Conservation (phyloP, 2,113 vertebrate genomes). For the Mastomys coucha region DNA sequence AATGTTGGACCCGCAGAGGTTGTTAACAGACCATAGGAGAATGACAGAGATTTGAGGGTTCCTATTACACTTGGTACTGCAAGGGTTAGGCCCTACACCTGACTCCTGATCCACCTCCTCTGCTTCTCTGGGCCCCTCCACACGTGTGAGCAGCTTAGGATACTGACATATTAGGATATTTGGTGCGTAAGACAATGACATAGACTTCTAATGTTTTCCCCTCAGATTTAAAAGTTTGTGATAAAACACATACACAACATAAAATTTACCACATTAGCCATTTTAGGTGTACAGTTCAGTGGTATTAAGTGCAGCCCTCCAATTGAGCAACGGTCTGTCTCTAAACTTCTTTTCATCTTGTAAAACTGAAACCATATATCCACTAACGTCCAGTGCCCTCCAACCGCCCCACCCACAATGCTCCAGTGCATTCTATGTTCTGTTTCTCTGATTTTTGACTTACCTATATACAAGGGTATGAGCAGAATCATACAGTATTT, state of each 20-base stretch:
- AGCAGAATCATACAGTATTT: no score
- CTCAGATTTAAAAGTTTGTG: background rate
- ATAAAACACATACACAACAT: background rate
- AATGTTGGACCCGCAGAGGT: constrained; percentile 39
- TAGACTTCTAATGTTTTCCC: background rate
- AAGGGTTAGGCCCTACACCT: background rate
- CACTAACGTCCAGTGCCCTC: background rate
- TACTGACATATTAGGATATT: background rate
- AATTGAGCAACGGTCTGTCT: background rate
- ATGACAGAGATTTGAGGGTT: background rate
- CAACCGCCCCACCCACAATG: fast-evolving
- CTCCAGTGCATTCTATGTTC: background rate
- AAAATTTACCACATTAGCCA: background rate
- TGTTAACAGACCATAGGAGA: constrained; percentile 45
- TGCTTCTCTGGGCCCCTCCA: background rate
- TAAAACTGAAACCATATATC: background rate
- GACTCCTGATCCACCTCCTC: fast-evolving
- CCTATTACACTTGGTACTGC: constrained; percentile 66
- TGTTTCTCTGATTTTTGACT: background rate
- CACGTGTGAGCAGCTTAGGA: fast-evolving
- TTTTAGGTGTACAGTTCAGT: background rate
- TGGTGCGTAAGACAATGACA: fast-evolving
- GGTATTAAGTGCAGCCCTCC: background rate
- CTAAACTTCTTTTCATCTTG: background rate
- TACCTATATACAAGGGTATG: fast-evolving